These are phyloP conservation scores for Mimachlamys varia DNA, from an alignment of 2,888 invertebrate species.

Conservation along the genomic window DNA sequence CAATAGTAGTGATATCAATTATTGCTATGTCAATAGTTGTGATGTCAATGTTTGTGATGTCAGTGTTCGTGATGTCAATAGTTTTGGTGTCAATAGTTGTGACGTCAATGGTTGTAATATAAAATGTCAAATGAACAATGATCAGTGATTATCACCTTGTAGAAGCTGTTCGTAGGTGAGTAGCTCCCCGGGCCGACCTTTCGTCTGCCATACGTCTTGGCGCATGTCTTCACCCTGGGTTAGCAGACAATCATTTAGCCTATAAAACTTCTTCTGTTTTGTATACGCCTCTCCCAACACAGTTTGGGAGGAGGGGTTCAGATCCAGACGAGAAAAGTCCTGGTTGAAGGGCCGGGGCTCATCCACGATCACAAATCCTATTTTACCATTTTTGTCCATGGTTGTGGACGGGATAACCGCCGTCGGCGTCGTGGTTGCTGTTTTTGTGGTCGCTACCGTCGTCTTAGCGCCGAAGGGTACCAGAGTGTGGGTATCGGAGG, in stretches of 20 bases:
- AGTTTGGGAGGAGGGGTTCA: conserved; percentile 69
- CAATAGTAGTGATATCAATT: too few relatives aligned
- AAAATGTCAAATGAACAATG: too few relatives aligned
- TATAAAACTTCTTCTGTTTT: conserved; percentile 67
- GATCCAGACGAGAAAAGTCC: conserved; percentile 69
- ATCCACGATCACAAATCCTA: conserved; percentile 44
- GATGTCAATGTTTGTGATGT: too few relatives aligned
- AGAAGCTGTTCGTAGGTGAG: conserved; percentile 75
- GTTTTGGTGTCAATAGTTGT: too few relatives aligned
- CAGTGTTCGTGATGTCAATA: too few relatives aligned
- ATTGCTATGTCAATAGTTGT: too few relatives aligned
- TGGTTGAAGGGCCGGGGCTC: conserved; percentile 55
- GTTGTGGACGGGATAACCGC: not conserved
- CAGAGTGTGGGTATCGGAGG: not conserved
- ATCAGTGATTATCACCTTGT: conserved; percentile 72
- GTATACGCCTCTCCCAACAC: conserved; percentile 70
- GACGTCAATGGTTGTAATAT: too few relatives aligned
- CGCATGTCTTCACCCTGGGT: conserved; percentile 72
- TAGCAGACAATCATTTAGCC: conserved; percentile 68
- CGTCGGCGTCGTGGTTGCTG: not conserved
- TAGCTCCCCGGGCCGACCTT: conserved; percentile 71
- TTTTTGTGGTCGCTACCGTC: not conserved
- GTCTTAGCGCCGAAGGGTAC: conserved; percentile 1
- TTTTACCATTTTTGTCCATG: conserved; percentile 40
- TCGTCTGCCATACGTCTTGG: conserved; percentile 69